These are phyloP conservation scores for Catalaphyllia jardinei DNA, from an alignment of 64 coral and sea anemone genomes.

Conservation along the genomic window DNA sequence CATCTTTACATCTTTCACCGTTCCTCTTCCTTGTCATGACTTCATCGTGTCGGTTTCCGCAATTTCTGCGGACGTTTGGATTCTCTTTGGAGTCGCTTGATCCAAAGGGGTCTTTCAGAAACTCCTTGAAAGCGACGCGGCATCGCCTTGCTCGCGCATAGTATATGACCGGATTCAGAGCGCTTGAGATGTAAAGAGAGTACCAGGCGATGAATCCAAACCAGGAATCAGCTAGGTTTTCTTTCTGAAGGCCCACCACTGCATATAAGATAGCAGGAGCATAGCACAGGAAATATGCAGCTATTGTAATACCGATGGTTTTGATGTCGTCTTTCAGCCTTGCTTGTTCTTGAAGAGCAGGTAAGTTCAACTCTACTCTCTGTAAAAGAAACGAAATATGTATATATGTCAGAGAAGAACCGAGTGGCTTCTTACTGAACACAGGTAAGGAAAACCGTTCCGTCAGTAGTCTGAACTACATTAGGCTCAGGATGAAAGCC, in stretches of 20 bases:
- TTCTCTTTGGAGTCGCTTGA: conserved; percentile 1
- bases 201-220: not conserved
- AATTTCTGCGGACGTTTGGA: not conserved
- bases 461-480: no score
- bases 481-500: no score
- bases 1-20: no score
- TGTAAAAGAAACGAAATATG: not conserved
- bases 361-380: not conserved
- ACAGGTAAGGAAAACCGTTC: no score
- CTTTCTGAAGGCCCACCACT: not conserved
- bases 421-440: no score
- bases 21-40: no score
- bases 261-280: not conserved
- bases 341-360: not conserved
- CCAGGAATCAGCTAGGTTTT: not conserved
- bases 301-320: not conserved
- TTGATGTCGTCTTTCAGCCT: not conserved
- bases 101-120: not conserved
- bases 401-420: no score
- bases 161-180: not conserved
- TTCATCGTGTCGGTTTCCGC: no score
- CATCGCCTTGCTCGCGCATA: not conserved
- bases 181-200: not conserved
- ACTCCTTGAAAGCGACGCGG: not conserved
- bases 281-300: not conserved